Evolutionary conservation across 2,888 invertebrate species (phyloP), one percentile per base, ranked within the genome.

Genomic region (Scrobipalpa atriplicella): DNA sequence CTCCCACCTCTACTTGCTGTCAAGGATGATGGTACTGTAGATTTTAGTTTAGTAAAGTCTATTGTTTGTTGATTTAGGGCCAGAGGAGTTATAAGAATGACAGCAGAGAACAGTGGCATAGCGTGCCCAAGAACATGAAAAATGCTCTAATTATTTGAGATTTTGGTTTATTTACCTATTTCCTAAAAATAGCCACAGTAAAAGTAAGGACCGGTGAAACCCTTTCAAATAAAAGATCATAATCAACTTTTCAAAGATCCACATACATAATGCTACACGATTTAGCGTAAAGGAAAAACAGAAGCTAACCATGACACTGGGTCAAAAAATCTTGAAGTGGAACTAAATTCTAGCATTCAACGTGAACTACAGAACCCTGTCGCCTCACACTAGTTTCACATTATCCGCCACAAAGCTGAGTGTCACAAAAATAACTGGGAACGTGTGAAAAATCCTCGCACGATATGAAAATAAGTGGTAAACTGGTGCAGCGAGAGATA

Each of bases 401-500:
- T 38, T 38, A 29, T 58, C 58, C 58, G 29, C 58, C 36, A 54
- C 58, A 58, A 58, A 58, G 38, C 58, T 58, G 54, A 29, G 9
- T 56, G 61, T 61, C 52, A 29, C 51, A 63, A 63, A 62, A 63
- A 47, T 63, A 63, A 67, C 64, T 41, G 69, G 64, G 64, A 60
- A 67, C 68, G 64, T 66, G 62, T 62, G 64, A 64, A 65, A 64
- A 71, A 68, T 64, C 13, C 69, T 64, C 74, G 72, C 74, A 72
- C 73, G 73, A 81, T 85, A 81, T 85, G 85, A 79, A 84, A 85
- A 83, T 86, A 84, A 84, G 80, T 80, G 84, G 83, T 85, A 83
- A 85, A 84, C 77, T 72, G 74, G 74, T 84, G 84, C 85, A 85
- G 79, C 80, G 78, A 74, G 75, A 72, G 56, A 77, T 77, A 77